Conservation (phyloP, 2,888 invertebrate species). For the Amorpha juglandis region DNA sequence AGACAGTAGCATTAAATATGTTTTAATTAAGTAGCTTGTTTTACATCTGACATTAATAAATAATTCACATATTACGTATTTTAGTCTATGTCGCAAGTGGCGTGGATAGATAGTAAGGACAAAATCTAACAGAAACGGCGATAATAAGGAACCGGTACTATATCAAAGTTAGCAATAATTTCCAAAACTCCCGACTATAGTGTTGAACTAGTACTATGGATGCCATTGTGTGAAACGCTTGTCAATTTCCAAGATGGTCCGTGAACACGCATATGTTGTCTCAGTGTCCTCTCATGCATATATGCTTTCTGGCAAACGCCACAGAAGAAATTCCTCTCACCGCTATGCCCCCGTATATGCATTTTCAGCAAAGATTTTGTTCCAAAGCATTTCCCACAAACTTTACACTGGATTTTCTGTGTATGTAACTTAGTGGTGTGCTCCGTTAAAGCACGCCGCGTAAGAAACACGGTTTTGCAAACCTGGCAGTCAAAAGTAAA, state of each 20-base stretch:
- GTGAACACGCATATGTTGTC: slow-evolving; percentile 75
- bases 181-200: slow-evolving; percentile 62
- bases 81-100: too few relatives aligned
- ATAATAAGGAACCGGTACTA: too few relatives aligned
- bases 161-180: slow-evolving; percentile 36
- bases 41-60: too few relatives aligned
- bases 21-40: too few relatives aligned
- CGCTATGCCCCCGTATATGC: slow-evolving; percentile 72
- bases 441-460: slow-evolving; percentile 70
- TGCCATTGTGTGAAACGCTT: slow-evolving; percentile 68
- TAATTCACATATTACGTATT: too few relatives aligned
- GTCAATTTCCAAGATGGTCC: slow-evolving; percentile 65
- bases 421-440: slow-evolving; percentile 75
- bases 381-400: slow-evolving; percentile 74
- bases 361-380: slow-evolving; percentile 69
- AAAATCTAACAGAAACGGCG: neutral
- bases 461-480: slow-evolving; percentile 66
- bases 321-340: slow-evolving; percentile 73
- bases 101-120: too few relatives aligned
- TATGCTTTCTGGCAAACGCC: slow-evolving; percentile 71
- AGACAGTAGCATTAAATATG: too few relatives aligned
- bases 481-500: slow-evolving; percentile 70
- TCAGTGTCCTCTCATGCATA: slow-evolving; percentile 72
- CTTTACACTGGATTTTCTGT: slow-evolving; percentile 70
- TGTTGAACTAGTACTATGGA: slow-evolving; percentile 69